Evolutionary conservation across 2,113 vertebrate species (phyloP), one percentile per base, ranked within the genome.

Genomic region (Osmerus mordax): DNA sequence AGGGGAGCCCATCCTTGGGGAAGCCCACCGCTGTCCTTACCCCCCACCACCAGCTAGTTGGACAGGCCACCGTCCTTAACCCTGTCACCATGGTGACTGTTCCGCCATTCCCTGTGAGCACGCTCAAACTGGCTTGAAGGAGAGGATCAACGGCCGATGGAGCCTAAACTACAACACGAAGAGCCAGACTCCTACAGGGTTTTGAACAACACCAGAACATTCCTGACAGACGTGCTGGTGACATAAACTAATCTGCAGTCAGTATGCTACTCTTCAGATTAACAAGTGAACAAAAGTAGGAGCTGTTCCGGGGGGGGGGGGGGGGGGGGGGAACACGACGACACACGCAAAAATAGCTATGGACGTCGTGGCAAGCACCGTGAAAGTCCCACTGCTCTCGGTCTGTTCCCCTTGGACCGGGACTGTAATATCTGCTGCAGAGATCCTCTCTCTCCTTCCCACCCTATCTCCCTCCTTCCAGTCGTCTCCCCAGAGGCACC

Each of bases 41-140:
- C 15, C 89, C 91, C 5, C 97, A 95, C 69, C 95, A 97, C 86
- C 91, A 98, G 89, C 68, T 98, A 73, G 94, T 98, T 0, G 95
- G 97, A 71, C 96, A 96, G 69, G 92, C 97, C 3, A 92, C 97
- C 8, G 95, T 97, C 77, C 95, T 97, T 0, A 97, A 97, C 79
- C 96, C 96, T 0, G 96, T 99, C 85, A 98, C 96, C 79, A 98
- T 99, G 96, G 96, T 98, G 64, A 98, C 96, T 54, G 95, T 98
- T 87, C 96, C 96, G 0, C 95, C 94, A 0, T 98, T 97, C 81
- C 97, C 96, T 0, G 94, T 98, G 84, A 95, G 96, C 92, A 97
- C 96, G 0, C 94, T 98, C 80, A 98, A 98, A 91, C 93, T 98
- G 88, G 95, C 96, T 83, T 97, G 90, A 93, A 73, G 59, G 53